These are phyloP conservation scores for Cataglyphis altisquamis DNA, from an alignment of 2,888 invertebrate species.

Conservation along the genomic window DNA sequence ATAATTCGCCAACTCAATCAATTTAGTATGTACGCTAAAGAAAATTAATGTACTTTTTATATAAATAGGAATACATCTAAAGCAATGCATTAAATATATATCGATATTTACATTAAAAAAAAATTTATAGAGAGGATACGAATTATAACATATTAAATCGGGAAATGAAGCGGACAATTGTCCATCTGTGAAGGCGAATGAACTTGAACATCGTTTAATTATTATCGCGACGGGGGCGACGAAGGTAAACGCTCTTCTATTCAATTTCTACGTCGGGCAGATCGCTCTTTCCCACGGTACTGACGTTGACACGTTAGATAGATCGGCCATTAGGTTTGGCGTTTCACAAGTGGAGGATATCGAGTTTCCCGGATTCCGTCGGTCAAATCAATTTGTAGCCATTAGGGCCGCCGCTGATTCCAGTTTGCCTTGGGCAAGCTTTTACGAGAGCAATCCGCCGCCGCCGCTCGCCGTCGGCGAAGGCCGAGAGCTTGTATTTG, in stretches of 20 bases:
- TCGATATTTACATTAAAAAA: not conserved
- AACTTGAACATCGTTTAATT: conserved; percentile 42
- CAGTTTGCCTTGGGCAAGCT: conserved; percentile 73
- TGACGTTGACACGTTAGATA: conserved; percentile 84
- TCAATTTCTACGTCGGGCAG: conserved; percentile 59
- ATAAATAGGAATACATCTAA: not conserved
- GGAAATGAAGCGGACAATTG: not conserved
- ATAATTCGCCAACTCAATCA: not conserved
- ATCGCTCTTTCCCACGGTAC: conserved; percentile 78
- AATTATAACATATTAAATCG: not conserved
- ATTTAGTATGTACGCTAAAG: not conserved
- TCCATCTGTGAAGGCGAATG: not conserved
- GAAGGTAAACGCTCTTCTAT: conserved; percentile 39
- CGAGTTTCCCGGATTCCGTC: conserved; percentile 84
- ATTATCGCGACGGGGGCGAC: conserved; percentile 38
- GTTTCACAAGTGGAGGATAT: conserved; percentile 82
- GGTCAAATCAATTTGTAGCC: conserved; percentile 86
- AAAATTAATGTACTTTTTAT: not conserved
- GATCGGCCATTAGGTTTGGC: conserved; percentile 85
- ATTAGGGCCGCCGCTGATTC: conserved; percentile 78
- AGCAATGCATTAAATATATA: not conserved
- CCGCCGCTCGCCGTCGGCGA: conserved; percentile 30
- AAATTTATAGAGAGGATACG: no score
- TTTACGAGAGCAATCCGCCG: conserved; percentile 67
- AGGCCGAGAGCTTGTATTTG: conserved; percentile 37